Conservation (phyloP, 92 coral and sea anemone species). For the Actinernus sp. region DNA sequence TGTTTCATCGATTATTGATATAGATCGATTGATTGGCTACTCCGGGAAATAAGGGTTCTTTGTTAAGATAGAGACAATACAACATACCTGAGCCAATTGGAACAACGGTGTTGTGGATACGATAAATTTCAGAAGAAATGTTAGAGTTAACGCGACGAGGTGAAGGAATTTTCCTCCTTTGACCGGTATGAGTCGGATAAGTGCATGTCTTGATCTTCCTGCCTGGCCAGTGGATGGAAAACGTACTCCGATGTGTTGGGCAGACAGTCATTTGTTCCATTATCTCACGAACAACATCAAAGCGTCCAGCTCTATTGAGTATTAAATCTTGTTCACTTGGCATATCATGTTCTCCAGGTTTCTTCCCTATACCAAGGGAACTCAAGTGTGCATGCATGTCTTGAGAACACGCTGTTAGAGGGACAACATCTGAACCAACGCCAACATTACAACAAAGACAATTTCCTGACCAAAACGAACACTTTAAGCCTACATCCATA, state of each 20-base stretch:
- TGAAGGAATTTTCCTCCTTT: conserved; percentile 1
- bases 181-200: conserved; percentile 39
- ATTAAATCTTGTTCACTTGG: too few relatives aligned
- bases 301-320: conserved; percentile 26
- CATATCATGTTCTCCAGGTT: conserved; percentile 1
- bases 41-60: too few relatives aligned
- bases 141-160: conserved; percentile 8
- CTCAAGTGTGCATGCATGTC: conserved; percentile 37
- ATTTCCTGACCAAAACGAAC: conserved; percentile 42
- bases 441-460: conserved; percentile 47
- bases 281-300: background rate
- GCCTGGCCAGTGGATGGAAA: conserved; percentile 47
- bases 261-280: conserved; percentile 16
- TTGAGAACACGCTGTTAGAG: conserved; percentile 11
- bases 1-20: too few relatives aligned
- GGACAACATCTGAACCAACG: conserved; percentile 15
- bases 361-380: conserved; percentile 10
- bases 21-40: too few relatives aligned
- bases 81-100: conserved; percentile 58
- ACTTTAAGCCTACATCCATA: too few relatives aligned
- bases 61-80: too few relatives aligned
- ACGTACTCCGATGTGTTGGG: conserved; percentile 30
- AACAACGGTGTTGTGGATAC: background rate
- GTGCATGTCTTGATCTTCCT: conserved; percentile 25
- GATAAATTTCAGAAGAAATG: conserved; percentile 27